These are phyloP conservation scores for Psephotus haematonotus DNA, from an alignment of 2,113 vertebrate genomes.

Conservation along the genomic window DNA sequence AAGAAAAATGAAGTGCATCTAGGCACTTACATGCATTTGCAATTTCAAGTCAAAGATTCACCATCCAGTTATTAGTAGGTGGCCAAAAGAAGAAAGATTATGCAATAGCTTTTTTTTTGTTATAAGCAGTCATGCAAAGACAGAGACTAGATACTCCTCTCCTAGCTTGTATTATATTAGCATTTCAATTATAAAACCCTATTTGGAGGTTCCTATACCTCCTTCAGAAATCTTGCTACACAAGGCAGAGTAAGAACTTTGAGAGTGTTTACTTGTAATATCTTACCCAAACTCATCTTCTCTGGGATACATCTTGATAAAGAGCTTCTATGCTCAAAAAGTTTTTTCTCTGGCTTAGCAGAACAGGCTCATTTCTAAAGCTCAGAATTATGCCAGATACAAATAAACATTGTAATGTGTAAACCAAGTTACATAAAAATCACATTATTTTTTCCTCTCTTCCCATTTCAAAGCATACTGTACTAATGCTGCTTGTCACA, in stretches of 20 bases:
- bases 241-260: neutral
- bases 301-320: neutral
- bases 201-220: neutral
- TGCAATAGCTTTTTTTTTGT: neutral
- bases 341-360: neutral
- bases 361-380: neutral
- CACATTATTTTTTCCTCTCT: neutral
- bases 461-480: neutral
- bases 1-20: neutral
- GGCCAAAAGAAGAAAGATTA: neutral
- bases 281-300: neutral
- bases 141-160: neutral
- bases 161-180: neutral
- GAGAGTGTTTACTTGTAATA: neutral
- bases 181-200: slow-evolving; percentile 17
- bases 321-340: neutral
- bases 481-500: neutral
- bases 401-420: neutral
- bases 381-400: neutral
- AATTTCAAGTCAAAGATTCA: neutral
- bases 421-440: neutral
- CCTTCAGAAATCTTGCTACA: neutral
- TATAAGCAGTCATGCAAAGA: neutral
- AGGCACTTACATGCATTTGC: neutral
- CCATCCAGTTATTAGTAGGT: neutral